phyloP scores from a whole-genome alignment of 2,113 vertebrate genomes.

The Marmota monax region DNA sequence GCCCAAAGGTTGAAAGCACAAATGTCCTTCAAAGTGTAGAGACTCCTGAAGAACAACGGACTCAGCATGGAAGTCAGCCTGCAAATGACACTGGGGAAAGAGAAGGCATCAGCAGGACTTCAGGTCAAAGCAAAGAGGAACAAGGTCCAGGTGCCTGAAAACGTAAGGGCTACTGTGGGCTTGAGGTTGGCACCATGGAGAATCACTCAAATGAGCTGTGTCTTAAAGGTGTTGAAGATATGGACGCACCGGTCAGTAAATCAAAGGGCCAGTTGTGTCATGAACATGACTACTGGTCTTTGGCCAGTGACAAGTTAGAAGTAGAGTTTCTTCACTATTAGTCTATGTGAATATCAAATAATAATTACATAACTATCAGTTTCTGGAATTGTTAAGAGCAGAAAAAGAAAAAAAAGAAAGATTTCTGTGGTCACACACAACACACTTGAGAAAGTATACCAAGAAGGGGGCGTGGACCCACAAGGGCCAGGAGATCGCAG shows the following conservation, averaged over 20 bases:
- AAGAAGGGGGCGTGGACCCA: neutral
- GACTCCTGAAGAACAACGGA: neutral
- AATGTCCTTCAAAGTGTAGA: neutral
- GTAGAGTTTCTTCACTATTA: neutral
- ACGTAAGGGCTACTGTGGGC: neutral
- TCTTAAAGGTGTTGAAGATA: neutral
- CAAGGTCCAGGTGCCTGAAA: neutral
- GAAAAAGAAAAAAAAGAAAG: constrained; percentile 16
- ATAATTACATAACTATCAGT: neutral
- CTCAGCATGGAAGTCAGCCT: neutral
- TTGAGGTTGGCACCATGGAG: accelerated
- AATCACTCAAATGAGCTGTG: neutral
- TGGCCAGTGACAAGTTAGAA: neutral
- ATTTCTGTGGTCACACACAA: neutral
- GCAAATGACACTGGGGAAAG: neutral
- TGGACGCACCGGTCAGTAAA: too few species aligned
- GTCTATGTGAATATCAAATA: neutral
- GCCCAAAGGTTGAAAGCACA: too few species aligned
- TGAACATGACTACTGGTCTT: neutral
- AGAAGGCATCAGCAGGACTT: neutral
- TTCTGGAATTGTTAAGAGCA: neutral
- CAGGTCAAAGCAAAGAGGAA: neutral
- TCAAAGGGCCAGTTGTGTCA: neutral
- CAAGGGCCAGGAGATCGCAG: neutral
- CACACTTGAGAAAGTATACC: neutral